These are phyloP conservation scores for Octodonta nipae DNA, from an alignment of 2,888 invertebrate genomes.

Conservation along the genomic window DNA sequence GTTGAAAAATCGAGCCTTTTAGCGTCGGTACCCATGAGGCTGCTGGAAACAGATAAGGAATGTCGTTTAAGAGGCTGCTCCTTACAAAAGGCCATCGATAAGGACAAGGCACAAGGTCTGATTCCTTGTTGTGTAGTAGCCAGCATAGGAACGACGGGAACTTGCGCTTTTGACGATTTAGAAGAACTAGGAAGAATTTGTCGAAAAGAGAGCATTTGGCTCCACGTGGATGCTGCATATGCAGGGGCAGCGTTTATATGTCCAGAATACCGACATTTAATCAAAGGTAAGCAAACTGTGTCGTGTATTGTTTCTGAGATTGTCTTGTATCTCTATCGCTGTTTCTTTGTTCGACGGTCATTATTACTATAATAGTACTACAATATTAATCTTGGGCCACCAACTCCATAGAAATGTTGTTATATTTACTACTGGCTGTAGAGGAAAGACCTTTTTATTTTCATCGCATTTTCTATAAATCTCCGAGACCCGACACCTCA, in stretches of 20 bases:
- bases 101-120: conserved; percentile 63
- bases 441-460: too few species aligned
- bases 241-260: conserved; percentile 85
- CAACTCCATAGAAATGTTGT: too few species aligned
- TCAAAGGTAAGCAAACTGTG: conserved; percentile 42
- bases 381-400: too few species aligned
- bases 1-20: conserved; percentile 77
- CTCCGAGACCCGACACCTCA: too few species aligned
- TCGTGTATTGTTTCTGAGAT: not conserved
- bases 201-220: conserved; percentile 61
- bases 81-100: conserved; percentile 54
- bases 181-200: conserved; percentile 76
- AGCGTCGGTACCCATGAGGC: conserved; percentile 62
- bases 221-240: conserved; percentile 94
- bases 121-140: conserved; percentile 77
- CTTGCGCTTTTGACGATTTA: conserved; percentile 81
- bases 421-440: too few species aligned
- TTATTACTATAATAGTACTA: too few species aligned
- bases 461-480: too few species aligned
- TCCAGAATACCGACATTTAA: conserved; percentile 73
- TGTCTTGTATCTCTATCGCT: too few species aligned
- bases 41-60: conserved; percentile 54
- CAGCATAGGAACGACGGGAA: conserved; percentile 61
- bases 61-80: conserved; percentile 54
- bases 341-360: too few species aligned